Conservation (phyloP, 37 sponge, comb jelly and placozoan species). For the Crambe crambe region DNA sequence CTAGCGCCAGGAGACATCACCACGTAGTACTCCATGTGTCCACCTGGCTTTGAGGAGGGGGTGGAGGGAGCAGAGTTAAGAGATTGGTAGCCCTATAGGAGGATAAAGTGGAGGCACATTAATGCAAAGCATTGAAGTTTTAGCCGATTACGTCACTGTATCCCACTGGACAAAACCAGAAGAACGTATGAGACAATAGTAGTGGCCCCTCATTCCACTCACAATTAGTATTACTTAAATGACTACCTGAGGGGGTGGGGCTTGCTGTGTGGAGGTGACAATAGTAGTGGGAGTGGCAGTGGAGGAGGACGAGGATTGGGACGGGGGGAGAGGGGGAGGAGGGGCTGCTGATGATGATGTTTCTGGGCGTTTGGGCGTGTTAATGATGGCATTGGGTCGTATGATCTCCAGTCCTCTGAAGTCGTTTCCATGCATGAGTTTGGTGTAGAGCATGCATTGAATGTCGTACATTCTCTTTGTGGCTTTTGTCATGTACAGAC, state of each 20-base stretch:
- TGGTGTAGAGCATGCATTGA: conserved; percentile 44
- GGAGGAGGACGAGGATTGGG: background rate
- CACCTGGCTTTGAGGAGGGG: background rate
- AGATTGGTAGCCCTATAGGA: conserved; percentile 1
- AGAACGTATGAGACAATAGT: conserved; percentile 9
- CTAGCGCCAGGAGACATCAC: conserved; percentile 1
- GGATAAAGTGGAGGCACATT: background rate
- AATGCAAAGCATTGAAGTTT: background rate
- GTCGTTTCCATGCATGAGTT: background rate
- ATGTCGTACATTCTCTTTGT: conserved; percentile 50
- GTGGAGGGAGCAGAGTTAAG: background rate
- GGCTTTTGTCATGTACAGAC: conserved; percentile 37
- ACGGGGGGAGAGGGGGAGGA: background rate
- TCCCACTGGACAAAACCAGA: no score
- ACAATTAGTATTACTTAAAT: background rate
- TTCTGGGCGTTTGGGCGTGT: background rate
- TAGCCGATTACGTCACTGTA: background rate
- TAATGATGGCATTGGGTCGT: conserved; percentile 6
- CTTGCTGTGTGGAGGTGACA: background rate
- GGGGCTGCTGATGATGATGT: no score
- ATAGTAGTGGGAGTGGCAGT: background rate
- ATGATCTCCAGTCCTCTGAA: conserved; percentile 27
- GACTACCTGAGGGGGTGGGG: background rate
- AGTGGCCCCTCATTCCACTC: background rate
- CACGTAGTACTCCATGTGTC: background rate